A percentile compares a stretch with the other conserved stretches of the same genome.
Conservation (phyloP, 2,888 invertebrate genomes). For the Calliphora vomitoria region DNA sequence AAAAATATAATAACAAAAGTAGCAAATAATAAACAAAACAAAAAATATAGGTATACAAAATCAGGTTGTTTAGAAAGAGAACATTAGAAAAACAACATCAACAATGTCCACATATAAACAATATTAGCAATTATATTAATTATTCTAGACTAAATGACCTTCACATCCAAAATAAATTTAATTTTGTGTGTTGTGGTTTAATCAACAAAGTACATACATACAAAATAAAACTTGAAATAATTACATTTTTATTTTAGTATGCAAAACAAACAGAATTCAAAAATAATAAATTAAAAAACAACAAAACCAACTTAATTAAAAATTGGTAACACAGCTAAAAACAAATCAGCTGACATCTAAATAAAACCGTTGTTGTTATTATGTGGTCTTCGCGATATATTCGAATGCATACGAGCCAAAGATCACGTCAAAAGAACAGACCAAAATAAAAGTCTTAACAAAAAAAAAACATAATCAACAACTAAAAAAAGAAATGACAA, state of each 20-base stretch:
- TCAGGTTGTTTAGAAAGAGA: slow-evolving; percentile 11
- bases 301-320: background rate
- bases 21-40: slow-evolving; percentile 3
- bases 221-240: background rate
- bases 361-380: background rate
- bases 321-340: slow-evolving; percentile 1
- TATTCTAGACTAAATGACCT: slow-evolving; percentile 23
- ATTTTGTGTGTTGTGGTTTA: background rate
- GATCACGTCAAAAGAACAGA: slow-evolving; percentile 23
- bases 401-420: slow-evolving; percentile 22
- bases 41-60: background rate
- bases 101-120: background rate
- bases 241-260: background rate
- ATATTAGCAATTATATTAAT: slow-evolving; percentile 7
- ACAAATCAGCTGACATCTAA: slow-evolving; percentile 22
- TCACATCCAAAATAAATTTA: slow-evolving; percentile 11
- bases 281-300: slow-evolving; percentile 4
- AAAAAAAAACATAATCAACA: slow-evolving; percentile 1
- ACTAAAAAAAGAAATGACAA: slow-evolving; percentile 14
- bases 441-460: background rate
- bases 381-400: background rate
- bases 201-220: background rate
- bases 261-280: background rate
- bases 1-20: slow-evolving; percentile 6
- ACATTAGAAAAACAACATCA: background rate